phyloP scores from a whole-genome alignment of 2,797 vertebrate genomes.

The Tapirus indicus region DNA sequence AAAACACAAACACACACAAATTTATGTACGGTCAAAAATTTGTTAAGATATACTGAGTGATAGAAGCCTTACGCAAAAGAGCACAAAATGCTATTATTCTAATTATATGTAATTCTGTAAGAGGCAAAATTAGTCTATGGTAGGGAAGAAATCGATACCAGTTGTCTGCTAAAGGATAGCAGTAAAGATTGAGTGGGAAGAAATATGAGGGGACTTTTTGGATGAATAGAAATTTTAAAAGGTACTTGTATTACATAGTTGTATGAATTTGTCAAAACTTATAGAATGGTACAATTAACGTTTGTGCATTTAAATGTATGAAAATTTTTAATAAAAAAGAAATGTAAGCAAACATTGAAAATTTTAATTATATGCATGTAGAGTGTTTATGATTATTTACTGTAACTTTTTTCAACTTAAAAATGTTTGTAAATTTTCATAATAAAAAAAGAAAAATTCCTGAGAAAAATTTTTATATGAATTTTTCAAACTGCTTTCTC shows the following conservation, averaged over 20 bases:
- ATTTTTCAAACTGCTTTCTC: not conserved
- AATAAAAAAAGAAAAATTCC: not conserved
- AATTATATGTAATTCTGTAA: not conserved
- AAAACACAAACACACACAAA: not conserved
- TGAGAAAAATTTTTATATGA: not conserved
- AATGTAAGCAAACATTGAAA: not conserved
- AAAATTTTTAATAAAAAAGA: not conserved
- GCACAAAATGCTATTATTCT: not conserved
- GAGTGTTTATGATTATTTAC: not conserved
- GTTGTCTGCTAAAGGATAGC: not conserved
- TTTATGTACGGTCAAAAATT: not conserved
- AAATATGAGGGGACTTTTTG: not conserved
- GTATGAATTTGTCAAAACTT: not conserved
- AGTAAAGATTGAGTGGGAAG: not conserved
- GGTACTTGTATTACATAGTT: not conserved
- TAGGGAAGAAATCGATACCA: not conserved
- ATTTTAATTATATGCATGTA: not conserved
- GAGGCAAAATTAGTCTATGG: not conserved
- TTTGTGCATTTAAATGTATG: not conserved
- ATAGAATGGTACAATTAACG: not conserved
- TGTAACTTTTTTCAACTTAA: not conserved
- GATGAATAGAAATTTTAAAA: not conserved
- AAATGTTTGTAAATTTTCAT: not conserved
- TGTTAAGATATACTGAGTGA: not conserved
- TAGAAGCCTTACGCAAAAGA: not conserved